Evolutionary conservation across 37 sponge, comb jelly and placozoan genomes (phyloP).

Genomic region (Bolinopsis microptera): DNA sequence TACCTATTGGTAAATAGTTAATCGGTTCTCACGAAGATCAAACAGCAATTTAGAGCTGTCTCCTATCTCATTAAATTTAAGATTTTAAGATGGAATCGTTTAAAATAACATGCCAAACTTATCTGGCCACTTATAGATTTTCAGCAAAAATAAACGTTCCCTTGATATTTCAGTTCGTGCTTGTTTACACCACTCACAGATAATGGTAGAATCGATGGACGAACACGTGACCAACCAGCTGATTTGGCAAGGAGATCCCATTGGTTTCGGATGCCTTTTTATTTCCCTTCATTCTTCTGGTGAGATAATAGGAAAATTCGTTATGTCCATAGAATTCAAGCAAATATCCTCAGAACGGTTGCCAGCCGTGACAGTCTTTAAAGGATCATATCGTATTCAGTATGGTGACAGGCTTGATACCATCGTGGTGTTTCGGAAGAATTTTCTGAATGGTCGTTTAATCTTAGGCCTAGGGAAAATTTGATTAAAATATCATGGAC

Average conservation of each 20-base stretch:
- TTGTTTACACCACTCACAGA: background rate
- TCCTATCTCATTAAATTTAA: background rate
- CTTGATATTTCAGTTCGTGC: background rate
- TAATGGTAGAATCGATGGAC: background rate
- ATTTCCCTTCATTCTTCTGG: background rate
- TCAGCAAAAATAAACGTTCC: background rate
- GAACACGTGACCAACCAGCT: background rate
- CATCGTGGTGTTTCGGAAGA: background rate
- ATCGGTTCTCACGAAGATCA: too few relatives aligned
- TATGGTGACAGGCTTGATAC: background rate
- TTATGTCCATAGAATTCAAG: background rate
- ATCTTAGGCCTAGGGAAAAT: background rate
- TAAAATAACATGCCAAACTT: background rate
- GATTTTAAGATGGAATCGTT: background rate
- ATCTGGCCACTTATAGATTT: background rate
- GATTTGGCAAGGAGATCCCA: background rate
- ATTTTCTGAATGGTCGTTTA: background rate
- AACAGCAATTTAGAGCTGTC: too few relatives aligned
- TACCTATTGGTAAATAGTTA: too few relatives aligned
- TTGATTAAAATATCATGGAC: background rate
- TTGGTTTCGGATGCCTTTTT: background rate
- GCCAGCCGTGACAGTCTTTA: background rate
- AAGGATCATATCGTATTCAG: background rate
- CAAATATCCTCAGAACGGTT: background rate
- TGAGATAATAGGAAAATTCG: background rate